Conservation (phyloP, 2,113 vertebrate species). For the Lophotis ruficrista region DNA sequence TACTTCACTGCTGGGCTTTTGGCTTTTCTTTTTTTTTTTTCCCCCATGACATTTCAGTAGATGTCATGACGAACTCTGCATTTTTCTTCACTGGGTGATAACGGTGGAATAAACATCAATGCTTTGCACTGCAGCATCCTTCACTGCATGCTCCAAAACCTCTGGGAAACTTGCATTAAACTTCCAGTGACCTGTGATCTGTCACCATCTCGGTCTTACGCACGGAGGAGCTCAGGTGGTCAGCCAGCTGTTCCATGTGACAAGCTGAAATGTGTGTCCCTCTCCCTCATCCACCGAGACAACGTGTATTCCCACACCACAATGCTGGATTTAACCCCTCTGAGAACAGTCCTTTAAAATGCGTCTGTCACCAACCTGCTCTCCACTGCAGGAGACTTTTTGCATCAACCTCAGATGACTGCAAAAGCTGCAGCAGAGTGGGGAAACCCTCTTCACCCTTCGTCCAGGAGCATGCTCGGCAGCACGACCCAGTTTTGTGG, state of each 20-base stretch:
- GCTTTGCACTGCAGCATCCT: not conserved
- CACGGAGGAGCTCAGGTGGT: not conserved
- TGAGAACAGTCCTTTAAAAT: not conserved
- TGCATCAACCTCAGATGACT: not conserved
- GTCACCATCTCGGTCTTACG: not conserved
- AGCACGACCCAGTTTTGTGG: not conserved
- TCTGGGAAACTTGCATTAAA: not conserved
- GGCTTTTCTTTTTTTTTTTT: not conserved
- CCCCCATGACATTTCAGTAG: not conserved
- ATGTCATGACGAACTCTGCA: not conserved
- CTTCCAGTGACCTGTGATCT: not conserved
- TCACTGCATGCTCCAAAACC: not conserved
- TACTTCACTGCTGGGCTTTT: not conserved
- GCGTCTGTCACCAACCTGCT: not conserved
- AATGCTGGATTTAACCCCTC: not conserved
- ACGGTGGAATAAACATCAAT: not conserved
- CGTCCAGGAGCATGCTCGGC: accelerated
- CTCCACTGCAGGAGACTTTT: not conserved
- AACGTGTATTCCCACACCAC: accelerated
- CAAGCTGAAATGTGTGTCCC: not conserved
- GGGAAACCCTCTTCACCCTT: not conserved
- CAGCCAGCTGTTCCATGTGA: not conserved
- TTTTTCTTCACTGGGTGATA: not conserved
- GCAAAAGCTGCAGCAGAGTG: not conserved
- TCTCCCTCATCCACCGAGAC: not conserved